These are phyloP conservation scores for Cygnus atratus DNA, from an alignment of 2,113 vertebrate species.

Conservation along the genomic window DNA sequence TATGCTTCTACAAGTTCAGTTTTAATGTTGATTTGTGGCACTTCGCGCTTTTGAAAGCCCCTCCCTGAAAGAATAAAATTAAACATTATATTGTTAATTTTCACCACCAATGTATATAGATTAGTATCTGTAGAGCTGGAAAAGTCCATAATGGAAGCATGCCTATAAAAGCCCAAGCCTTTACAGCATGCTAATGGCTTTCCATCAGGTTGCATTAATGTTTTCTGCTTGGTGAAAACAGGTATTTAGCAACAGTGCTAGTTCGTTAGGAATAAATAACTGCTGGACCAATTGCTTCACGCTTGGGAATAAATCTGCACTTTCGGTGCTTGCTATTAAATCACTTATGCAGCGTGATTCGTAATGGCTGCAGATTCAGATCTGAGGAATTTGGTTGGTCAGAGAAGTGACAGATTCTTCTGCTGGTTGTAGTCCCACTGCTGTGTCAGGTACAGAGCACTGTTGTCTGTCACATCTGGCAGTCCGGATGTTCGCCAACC, in stretches of 20 bases:
- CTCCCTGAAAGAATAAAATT: background rate
- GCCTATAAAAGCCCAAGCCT: slow-evolving; percentile 6
- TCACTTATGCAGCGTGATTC: background rate
- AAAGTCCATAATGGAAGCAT: slow-evolving; percentile 6
- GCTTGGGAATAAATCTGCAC: slow-evolving; percentile 7
- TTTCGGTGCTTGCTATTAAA: background rate
- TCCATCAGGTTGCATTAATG: slow-evolving; percentile 45
- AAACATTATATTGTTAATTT: slow-evolving; percentile 18
- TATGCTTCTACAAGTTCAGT: background rate
- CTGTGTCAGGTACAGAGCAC: fast-evolving
- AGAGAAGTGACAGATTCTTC: background rate
- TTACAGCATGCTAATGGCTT: slow-evolving; percentile 48
- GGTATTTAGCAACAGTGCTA: slow-evolving; percentile 34
- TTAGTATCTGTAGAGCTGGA: background rate
- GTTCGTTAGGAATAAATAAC: slow-evolving; percentile 39
- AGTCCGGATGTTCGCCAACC: background rate
- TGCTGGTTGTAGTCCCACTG: fast-evolving
- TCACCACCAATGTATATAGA: background rate
- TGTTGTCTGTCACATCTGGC: fast-evolving
- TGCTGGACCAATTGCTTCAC: slow-evolving; percentile 5
- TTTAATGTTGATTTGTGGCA: slow-evolving; percentile 24
- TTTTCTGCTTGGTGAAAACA: slow-evolving; percentile 34
- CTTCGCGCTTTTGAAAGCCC: background rate
- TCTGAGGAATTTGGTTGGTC: background rate
- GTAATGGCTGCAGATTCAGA: background rate